Evolutionary conservation across 2,797 vertebrate genomes (phyloP), one percentile per base, ranked within the genome.

Genomic region (Threskiornis aethiopicus): DNA sequence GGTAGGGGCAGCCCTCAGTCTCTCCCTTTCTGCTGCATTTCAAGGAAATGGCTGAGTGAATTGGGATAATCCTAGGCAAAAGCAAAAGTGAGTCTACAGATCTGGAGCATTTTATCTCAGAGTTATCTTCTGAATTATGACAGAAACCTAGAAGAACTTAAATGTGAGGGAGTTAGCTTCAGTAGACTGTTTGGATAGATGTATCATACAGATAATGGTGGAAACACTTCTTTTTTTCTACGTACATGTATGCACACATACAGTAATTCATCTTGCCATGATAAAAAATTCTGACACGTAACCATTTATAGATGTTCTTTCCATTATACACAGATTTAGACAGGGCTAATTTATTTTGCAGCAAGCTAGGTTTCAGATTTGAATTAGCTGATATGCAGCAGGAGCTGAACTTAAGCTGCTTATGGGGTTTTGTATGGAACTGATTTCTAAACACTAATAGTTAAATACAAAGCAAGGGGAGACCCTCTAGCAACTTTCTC

Each of bases 171-270:
- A 52, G 8, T 41, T 83, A 47, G 47, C 9, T 85, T 82, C 31
- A 59, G 6, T 22, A 66, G 57, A 19, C 4, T 44, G 5, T 46
- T 80, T 70, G 33, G 6, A 33, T 39, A 69, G 14, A 41, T 18
- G 5, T 31, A 33, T 31, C 20, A 18, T 10, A 35, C 5, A 78
- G 15, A 26, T n/a, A 84, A 84, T 16, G 3, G 9, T 41, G 71
- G 46, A 93, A 78, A 46, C 4, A 6, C 3, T 13, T n/a, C 37
- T 46, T 29, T 26, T 11, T 19, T 3, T 18, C 16, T 46, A 11
- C 1, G 1, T 52, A 16, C 17, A 6, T 3, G 1, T 67, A 17
- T 6, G 10, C 3, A 25, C 6, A 61, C 6, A 33, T 12, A 4
- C 4, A 84, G 14, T 46, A 59, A 41, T 81, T 85, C 1, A 1